phyloP scores from a whole-genome alignment of 2,888 invertebrate genomes.

The Ophion slaviceki region DNA sequence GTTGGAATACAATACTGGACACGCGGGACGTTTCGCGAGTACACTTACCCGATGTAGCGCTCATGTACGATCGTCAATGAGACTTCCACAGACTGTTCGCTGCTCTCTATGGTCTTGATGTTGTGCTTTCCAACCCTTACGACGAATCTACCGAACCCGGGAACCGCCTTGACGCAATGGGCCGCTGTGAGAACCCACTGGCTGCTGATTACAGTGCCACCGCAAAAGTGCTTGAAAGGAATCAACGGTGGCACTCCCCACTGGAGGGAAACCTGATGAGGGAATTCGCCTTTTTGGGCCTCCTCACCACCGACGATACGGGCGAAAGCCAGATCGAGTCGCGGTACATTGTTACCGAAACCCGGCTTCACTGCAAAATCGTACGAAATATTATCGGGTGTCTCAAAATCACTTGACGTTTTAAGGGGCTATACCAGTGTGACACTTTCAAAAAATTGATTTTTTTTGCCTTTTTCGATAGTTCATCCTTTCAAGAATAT shows the following conservation, averaged over 20 bases:
- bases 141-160: conserved; percentile 75
- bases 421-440: too few relatives aligned
- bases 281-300: conserved; percentile 81
- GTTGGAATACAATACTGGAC: background rate
- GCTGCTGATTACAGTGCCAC: conserved; percentile 82
- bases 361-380: conserved; percentile 53
- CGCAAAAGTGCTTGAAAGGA: conserved; percentile 82
- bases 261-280: conserved; percentile 83
- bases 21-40: conserved; percentile 79
- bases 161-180: conserved; percentile 80
- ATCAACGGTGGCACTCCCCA: conserved; percentile 72
- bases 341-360: conserved; percentile 63
- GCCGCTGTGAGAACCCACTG: conserved; percentile 84
- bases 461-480: too few relatives aligned
- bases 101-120: conserved; percentile 76
- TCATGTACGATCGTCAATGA: conserved; percentile 75
- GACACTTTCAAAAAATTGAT: too few relatives aligned
- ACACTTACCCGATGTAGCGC: conserved; percentile 79
- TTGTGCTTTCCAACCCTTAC: conserved; percentile 85
- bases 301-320: conserved; percentile 75
- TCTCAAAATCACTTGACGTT: too few relatives aligned
- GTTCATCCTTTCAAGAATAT: too few relatives aligned
- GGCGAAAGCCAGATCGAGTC: background rate
- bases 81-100: conserved; percentile 79
- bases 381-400: background rate